Evolutionary conservation across 2,113 vertebrate species (phyloP), one percentile per base, ranked within the genome.

Genomic region (Calyptommatus sinebrachiatus): DNA sequence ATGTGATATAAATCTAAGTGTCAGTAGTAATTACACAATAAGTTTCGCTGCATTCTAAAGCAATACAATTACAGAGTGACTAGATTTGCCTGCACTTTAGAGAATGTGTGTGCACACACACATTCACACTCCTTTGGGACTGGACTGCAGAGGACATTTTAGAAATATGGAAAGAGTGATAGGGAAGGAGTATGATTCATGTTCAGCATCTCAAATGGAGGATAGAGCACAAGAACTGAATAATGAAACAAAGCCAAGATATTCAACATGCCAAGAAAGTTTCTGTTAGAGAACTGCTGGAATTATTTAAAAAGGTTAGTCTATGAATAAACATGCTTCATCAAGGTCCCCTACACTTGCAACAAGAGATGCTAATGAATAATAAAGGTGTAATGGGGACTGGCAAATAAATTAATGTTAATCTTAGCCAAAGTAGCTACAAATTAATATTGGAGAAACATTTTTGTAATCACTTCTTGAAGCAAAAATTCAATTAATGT

Each of bases 231-330:
- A 95, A 96, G 96, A 94, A 91, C 82, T 97, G 97, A 97, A 98
- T 98, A 97, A 97, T 97, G 96, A 97, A 98, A 97, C 95, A 96
- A 96, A 97, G 97, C 95, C 91, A 10, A 96, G 95, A 94, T 95
- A 96, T 96, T 97, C 96, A 93, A 95, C 94, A 98, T 97, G 96
- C 96, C 94, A 95, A 95, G 94, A 96, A 97, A 95, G 96, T 94
- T 96, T 95, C 96, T 94, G 96, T 96, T 96, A 94, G 94, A 97
- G 96, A 96, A 95, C 96, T 97, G 96, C 96, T 96, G 94, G 96
- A 98, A 98, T 98, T 97, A 98, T 98, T 98, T 97, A 97, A 98
- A 99, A 97, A 98, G 97, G 97, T 98, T 98, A 98, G 95, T 94
- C 96, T 96, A 98, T 98, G 97, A 99, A 99, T 99, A 99, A 98